Base-by-base conservation (phyloP, 2,113 vertebrate genomes). In the Indri indri region DNA sequence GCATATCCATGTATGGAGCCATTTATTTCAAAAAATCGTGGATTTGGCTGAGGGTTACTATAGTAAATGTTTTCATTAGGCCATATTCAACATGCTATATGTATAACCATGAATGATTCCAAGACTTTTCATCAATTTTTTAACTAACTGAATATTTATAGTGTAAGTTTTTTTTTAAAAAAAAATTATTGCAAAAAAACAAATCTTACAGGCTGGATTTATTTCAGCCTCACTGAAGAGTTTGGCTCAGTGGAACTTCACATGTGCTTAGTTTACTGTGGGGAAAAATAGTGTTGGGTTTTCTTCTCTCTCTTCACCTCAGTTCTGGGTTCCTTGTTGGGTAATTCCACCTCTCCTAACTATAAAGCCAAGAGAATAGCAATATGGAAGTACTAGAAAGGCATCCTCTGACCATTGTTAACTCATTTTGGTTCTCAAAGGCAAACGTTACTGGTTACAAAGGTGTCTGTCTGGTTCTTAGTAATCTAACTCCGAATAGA, bases 41-140 rank as follows among this genome's bases (percentile, higher is more conserved):
- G 3, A 34, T 94, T 17, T 89, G 82, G 45, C 57, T 86, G 88
- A 90, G 20, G 30, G 50, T 96, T 74, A 20, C 63, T 86, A 16
- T 52, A 92, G 73, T 81, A 70, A 81, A 87, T 82, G 71, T 79
- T 94, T 94, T 94, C 77, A 89, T 83, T 94, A 84, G 90, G 32
- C 37, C 40, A 47, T 71, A 63, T 81, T 81, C 68, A 82, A 4
- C 85, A 42, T 85, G 88, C 61, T 88, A 11, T 83, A n/a, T 88
- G 86, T 79, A 80, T 91, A 94, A 93, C 25, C n/a, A 40, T 92
- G 65, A 94, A 34, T 85, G 61, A 95, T 82, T 97, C 73, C 66
- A 92, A 89, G 57, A 82, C 68, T 93, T 93, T 74, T 81, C 45
- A n/a, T 77, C 79, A 87, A 74, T 27, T 13, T n/a, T 94, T 65